Percentiles rank a stretch among this genome's conserved stretches.
phyloP scores from a whole-genome alignment of 2,113 vertebrate genomes.

The Lagenorhynchus albirostris region DNA sequence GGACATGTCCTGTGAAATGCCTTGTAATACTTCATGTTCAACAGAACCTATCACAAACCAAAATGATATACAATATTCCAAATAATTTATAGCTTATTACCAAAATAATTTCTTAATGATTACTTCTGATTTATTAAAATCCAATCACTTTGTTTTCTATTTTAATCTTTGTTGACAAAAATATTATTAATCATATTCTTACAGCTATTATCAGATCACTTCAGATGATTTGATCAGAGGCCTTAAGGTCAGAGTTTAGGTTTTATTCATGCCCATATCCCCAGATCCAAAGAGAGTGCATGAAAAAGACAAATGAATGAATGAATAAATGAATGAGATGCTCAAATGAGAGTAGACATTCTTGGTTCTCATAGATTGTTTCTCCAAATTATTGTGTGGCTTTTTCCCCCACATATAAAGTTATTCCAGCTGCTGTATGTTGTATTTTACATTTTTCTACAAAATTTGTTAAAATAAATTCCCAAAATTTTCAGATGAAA shows the following conservation, averaged over 20 bases:
- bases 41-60: neutral
- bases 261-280: neutral
- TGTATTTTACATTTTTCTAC: neutral
- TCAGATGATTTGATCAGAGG: neutral
- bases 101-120: neutral
- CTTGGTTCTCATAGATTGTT: neutral
- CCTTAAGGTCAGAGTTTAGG: neutral
- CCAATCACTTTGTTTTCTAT: neutral
- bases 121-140: neutral
- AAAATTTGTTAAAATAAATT: neutral
- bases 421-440: neutral
- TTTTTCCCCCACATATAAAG: neutral
- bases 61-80: neutral
- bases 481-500: neutral
- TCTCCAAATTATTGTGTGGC: neutral
- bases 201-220: neutral
- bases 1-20: neutral
- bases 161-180: neutral
- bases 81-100: neutral
- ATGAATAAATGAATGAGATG: neutral
- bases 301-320: neutral
- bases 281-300: neutral
- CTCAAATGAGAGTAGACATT: neutral
- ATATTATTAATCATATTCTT: neutral
- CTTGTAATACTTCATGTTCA: neutral